These are phyloP conservation scores for Muntiacus muntjak DNA, from an alignment of 2,113 vertebrate genomes.

Conservation along the genomic window DNA sequence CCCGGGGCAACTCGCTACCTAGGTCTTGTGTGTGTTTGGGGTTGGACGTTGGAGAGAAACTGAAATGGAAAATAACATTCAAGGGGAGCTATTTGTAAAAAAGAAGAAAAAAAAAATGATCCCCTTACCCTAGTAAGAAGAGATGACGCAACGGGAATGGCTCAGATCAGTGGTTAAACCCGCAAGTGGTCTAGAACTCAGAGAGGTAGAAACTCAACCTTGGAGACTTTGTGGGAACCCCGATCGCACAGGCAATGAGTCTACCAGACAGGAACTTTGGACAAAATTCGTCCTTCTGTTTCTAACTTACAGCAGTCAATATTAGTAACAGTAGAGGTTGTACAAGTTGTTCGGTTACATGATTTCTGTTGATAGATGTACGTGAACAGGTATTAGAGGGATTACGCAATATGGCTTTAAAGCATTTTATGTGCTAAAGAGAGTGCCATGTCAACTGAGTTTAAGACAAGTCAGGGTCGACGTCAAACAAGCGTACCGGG, in stretches of 20 bases:
- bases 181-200: background rate
- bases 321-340: background rate
- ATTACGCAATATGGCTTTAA: background rate
- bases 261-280: background rate
- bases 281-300: background rate
- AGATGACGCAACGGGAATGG: background rate
- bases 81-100: background rate
- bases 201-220: background rate
- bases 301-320: background rate
- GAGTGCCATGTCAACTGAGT: background rate
- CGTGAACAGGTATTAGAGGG: background rate
- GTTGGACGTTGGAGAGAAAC: background rate
- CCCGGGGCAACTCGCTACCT: background rate
- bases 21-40: background rate
- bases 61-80: background rate
- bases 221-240: no score
- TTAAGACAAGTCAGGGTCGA: background rate
- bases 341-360: background rate
- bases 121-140: background rate
- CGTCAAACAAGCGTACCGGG: background rate
- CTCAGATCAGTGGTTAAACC: background rate
- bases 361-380: background rate
- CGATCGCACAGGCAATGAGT: background rate
- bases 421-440: background rate
- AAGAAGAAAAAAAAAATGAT: background rate